Evolutionary conservation across 2,888 invertebrate genomes (phyloP).

Genomic region (Ischnus inquisitorius): DNA sequence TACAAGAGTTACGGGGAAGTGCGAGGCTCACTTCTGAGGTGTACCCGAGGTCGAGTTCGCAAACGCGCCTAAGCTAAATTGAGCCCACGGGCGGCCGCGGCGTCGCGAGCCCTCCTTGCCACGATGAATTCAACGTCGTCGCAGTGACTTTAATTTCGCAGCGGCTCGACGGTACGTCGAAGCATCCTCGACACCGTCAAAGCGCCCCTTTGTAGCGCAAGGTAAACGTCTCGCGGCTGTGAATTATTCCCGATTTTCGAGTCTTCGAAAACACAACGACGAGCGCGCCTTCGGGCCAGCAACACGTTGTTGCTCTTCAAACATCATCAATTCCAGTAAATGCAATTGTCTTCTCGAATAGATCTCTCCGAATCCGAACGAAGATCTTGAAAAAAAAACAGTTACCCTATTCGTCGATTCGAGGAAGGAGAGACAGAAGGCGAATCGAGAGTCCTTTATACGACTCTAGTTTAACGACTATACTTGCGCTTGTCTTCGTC

Average conservation of each 20-base stretch:
- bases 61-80: constrained; percentile 64
- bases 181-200: not conserved
- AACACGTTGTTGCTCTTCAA: no score
- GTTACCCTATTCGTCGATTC: constrained; percentile 49
- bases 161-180: constrained; percentile 21
- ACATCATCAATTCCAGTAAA: constrained; percentile 11
- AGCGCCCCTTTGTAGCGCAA: not conserved
- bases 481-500: constrained; percentile 22
- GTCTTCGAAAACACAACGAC: not conserved
- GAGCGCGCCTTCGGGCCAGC: no score
- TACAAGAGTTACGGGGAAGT: constrained; percentile 56
- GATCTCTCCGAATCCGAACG: not conserved
- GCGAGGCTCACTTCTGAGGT: constrained; percentile 48
- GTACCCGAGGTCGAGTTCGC: constrained; percentile 53
- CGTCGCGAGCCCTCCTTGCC: constrained; percentile 12
- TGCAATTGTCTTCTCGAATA: constrained; percentile 33
- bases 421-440: constrained; percentile 31
- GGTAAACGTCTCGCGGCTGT: not conserved
- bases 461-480: constrained; percentile 46
- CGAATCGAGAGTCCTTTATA: constrained; percentile 14
- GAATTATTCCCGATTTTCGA: constrained; percentile 16
- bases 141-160: constrained; percentile 30
- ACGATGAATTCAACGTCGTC: constrained; percentile 14
- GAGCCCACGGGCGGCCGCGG: constrained; percentile 52
- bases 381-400: not conserved